Conservation (phyloP, 2,113 vertebrate genomes). For the Triplophysa dalaica region DNA sequence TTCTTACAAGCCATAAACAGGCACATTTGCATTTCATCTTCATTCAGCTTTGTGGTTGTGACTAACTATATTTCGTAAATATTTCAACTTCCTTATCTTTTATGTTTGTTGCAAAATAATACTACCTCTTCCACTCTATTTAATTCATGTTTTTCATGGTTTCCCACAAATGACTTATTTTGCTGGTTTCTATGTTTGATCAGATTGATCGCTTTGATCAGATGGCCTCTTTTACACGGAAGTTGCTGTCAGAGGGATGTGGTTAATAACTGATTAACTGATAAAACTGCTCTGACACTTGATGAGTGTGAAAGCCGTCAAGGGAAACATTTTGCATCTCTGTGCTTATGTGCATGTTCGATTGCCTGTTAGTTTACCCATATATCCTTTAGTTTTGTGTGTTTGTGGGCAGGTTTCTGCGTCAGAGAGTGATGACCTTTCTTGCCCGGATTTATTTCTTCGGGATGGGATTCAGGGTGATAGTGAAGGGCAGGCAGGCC, state of each 20-base stretch:
- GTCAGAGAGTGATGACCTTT: conserved; percentile 70
- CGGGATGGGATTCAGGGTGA: conserved; percentile 86
- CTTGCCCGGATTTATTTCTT: conserved; percentile 81
- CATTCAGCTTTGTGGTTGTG: too few relatives aligned
- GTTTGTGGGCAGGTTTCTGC: conserved; percentile 75
- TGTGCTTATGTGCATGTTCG: neutral
- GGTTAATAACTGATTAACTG: conserved; percentile 12
- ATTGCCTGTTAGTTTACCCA: neutral
- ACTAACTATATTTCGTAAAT: too few relatives aligned
- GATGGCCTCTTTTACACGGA: neutral
- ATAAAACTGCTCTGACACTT: neutral
- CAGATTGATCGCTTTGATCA: neutral
- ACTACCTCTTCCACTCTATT: neutral
- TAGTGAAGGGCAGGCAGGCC: conserved; percentile 81
- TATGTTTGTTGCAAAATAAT: too few relatives aligned
- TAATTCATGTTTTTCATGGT: neutral
- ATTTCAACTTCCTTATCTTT: too few relatives aligned
- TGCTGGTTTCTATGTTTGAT: neutral
- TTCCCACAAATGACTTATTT: neutral
- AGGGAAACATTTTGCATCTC: neutral
- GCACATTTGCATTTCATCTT: too few relatives aligned
- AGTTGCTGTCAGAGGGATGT: conserved; percentile 12
- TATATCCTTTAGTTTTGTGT: conserved; percentile 18
- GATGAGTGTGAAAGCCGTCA: neutral
- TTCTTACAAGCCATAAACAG: neutral